A percentile compares a stretch with the other conserved stretches of the same genome.
Conservation (phyloP, 2,797 vertebrate species). For the Pachyuromys duprasi region DNA sequence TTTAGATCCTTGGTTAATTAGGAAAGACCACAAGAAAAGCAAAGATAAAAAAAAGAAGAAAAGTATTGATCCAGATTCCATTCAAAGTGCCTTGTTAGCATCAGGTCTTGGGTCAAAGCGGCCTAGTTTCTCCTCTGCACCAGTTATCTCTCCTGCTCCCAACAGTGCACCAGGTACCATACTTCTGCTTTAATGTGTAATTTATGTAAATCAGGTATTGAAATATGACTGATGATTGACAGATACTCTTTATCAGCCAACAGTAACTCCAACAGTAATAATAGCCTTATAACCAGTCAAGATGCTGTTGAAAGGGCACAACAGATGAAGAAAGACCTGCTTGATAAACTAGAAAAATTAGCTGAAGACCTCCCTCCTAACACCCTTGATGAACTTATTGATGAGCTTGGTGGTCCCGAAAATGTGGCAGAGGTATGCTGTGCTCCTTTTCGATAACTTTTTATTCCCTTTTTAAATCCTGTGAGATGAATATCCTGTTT, state of each 20-base stretch:
- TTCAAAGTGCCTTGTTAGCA: conserved; percentile 99
- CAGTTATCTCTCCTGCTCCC: conserved; percentile 87
- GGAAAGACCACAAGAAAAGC: conserved; percentile 98
- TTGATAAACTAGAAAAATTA: conserved; percentile 95
- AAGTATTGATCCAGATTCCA: conserved; percentile 98
- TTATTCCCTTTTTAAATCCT: neutral
- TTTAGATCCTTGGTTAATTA: conserved; percentile 97
- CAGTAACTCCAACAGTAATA: conserved; percentile 88
- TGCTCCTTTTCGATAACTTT: neutral
- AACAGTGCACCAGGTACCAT: conserved; percentile 86
- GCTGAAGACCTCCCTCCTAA: conserved; percentile 96
- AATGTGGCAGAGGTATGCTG: conserved; percentile 96
- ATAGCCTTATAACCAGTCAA: conserved; percentile 95
- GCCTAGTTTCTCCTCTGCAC: conserved; percentile 93
- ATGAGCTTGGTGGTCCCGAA: conserved; percentile 97
- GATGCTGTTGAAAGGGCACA: conserved; percentile 98
- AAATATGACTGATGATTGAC: neutral
- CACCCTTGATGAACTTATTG: conserved; percentile 97
- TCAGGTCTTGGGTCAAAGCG: conserved; percentile 97
- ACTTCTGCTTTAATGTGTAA: neutral
- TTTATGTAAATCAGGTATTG: conserved; percentile 24
- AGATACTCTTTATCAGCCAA: conserved; percentile 79
- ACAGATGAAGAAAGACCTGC: conserved; percentile 96
- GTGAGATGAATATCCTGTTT: neutral
- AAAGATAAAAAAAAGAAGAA: conserved; percentile 96